Percentiles rank a stretch among this genome's conserved stretches.
These are phyloP conservation scores for Lamellibrachia luymesi DNA, from an alignment of 1,140 invertebrate genomes.

Conservation along the genomic window DNA sequence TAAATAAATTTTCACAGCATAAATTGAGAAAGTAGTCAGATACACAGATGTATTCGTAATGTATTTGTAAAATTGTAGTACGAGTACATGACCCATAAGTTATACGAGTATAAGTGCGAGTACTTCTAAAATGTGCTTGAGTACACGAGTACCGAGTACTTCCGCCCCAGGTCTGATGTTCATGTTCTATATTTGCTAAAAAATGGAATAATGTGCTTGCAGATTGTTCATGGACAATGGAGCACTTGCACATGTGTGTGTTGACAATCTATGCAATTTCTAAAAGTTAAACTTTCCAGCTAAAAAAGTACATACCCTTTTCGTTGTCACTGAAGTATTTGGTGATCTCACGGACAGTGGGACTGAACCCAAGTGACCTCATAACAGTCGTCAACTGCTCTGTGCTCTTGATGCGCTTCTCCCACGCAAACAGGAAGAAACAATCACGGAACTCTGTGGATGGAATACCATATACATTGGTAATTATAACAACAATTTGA, in stretches of 20 bases:
- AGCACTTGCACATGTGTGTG: background rate
- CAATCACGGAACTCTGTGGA: slow-evolving; percentile 89
- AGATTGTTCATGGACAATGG: background rate
- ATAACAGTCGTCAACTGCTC: slow-evolving; percentile 92
- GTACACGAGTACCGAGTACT: too few species aligned
- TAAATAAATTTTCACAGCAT: too few species aligned
- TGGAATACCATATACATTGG: slow-evolving; percentile 23
- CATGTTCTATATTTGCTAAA: background rate
- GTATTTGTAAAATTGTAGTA: too few species aligned
- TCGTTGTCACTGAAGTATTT: slow-evolving; percentile 79
- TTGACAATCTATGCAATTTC: background rate
- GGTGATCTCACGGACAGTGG: slow-evolving; percentile 85
- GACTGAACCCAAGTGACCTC: slow-evolving; percentile 88
- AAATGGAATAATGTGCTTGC: background rate
- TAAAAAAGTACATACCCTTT: slow-evolving; percentile 30
- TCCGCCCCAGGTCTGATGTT: too few species aligned
- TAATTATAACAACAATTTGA: too few species aligned
- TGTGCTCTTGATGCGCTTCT: slow-evolving; percentile 78
- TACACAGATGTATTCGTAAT: too few species aligned
- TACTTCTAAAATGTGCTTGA: too few species aligned
- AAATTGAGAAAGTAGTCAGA: too few species aligned
- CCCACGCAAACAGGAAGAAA: slow-evolving; percentile 86
- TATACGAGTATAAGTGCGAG: too few species aligned
- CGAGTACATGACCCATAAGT: too few species aligned
- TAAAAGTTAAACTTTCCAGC: background rate